A percentile compares a stretch with the other conserved stretches of the same genome.
Conservation (phyloP, 1,140 invertebrate genomes). For the Drosophila nigromelanica region DNA sequence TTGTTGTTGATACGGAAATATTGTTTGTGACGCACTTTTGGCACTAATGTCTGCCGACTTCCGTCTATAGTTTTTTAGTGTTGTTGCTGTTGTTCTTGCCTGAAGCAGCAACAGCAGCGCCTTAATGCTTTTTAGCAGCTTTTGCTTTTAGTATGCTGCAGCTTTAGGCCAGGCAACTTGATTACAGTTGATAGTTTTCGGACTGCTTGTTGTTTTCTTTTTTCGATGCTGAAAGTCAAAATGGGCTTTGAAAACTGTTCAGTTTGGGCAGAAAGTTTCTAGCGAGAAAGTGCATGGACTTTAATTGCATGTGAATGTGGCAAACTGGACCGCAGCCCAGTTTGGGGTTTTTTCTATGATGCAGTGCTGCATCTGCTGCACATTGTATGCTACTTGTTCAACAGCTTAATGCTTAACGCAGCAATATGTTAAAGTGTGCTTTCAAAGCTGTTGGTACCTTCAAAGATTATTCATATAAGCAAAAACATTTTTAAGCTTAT, state of each 20-base stretch:
- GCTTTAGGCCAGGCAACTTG: slow-evolving; percentile 68
- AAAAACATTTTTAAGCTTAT: too few relatives aligned
- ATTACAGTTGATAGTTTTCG: slow-evolving; percentile 79
- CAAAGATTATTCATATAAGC: too few relatives aligned
- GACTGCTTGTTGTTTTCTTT: slow-evolving; percentile 24
- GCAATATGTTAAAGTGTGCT: neutral
- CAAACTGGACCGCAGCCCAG: slow-evolving; percentile 26
- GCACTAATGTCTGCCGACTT: slow-evolving; percentile 79
- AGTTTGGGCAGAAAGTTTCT: slow-evolving; percentile 33
- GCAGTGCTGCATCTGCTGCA: neutral
- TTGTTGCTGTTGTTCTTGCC: slow-evolving; percentile 17
- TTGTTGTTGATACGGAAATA: slow-evolving; percentile 72
- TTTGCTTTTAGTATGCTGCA: slow-evolving; percentile 51
- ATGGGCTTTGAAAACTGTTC: slow-evolving; percentile 36
- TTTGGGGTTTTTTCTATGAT: neutral
- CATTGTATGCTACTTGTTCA: neutral
- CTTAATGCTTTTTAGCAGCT: slow-evolving; percentile 79
- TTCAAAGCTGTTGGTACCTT: neutral
- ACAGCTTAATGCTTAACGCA: neutral
- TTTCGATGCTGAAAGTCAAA: slow-evolving; percentile 52
- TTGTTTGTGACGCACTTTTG: slow-evolving; percentile 80
- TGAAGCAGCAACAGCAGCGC: slow-evolving; percentile 44
- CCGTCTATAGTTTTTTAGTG: slow-evolving; percentile 61
- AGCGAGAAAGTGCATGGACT: slow-evolving; percentile 33
- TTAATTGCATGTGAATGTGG: slow-evolving; percentile 43